Conservation (phyloP, 2,113 vertebrate genomes). For the Dissostichus mawsoni region DNA sequence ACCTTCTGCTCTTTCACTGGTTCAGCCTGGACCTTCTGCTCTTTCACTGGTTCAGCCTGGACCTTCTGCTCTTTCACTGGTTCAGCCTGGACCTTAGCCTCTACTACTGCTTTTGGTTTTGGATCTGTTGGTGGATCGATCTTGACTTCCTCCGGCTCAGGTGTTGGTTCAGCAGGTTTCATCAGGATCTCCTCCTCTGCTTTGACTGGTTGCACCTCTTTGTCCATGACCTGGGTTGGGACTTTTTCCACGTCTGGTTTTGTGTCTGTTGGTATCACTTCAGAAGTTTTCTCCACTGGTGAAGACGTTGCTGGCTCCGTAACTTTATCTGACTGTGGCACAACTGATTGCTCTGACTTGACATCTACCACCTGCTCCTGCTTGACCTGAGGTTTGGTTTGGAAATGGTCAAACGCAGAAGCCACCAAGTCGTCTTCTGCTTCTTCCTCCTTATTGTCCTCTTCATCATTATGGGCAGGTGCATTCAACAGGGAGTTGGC, state of each 20-base stretch:
- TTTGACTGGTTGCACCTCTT: slow-evolving; percentile 18
- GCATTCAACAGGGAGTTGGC: slow-evolving; percentile 82
- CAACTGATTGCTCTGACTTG: slow-evolving; percentile 11
- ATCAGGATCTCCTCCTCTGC: background rate
- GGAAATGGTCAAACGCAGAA: slow-evolving; percentile 42
- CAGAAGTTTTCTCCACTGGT: background rate
- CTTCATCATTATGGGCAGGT: slow-evolving; percentile 9
- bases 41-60: slow-evolving; percentile 8
- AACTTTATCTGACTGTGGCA: background rate
- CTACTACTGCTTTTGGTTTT: background rate
- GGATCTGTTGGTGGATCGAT: background rate
- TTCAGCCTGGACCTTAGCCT: slow-evolving; percentile 10
- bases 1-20: background rate
- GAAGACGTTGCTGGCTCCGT: slow-evolving; percentile 6
- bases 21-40: background rate
- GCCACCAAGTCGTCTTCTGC: slow-evolving; percentile 56
- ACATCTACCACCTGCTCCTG: slow-evolving; percentile 8
- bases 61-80: background rate
- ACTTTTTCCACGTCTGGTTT: slow-evolving; percentile 17
- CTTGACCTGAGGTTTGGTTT: slow-evolving; percentile 31
- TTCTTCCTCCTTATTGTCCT: slow-evolving; percentile 19
- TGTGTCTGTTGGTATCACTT: background rate
- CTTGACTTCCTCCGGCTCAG: slow-evolving; percentile 15
- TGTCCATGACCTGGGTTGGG: background rate
- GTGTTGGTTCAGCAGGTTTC: too few relatives aligned